Evolutionary conservation across 2,888 invertebrate genomes (phyloP).

Genomic region (Oscheius sp.): DNA sequence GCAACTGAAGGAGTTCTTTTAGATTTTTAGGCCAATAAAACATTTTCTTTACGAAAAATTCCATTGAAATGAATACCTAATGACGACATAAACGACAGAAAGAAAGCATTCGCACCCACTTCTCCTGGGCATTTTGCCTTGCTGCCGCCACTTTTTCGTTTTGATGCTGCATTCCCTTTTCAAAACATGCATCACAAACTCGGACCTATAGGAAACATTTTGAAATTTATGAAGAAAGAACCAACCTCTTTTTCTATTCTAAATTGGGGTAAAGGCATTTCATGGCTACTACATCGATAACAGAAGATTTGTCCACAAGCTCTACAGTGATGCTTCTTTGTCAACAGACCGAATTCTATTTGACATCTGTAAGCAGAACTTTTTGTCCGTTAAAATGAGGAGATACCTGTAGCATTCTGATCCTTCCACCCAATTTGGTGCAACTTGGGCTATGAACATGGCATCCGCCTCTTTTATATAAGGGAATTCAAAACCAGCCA

Average conservation of each 20-base stretch:
- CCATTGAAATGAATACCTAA: too few relatives aligned
- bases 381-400: neutral
- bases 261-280: slow-evolving; percentile 90
- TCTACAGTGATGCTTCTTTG: slow-evolving; percentile 87
- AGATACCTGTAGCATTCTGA: slow-evolving; percentile 86
- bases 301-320: slow-evolving; percentile 99
- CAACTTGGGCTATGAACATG: slow-evolving; percentile 94
- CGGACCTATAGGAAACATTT: slow-evolving; percentile 76
- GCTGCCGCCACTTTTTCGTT: neutral
- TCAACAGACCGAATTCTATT: slow-evolving; percentile 62
- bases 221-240: neutral
- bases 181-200: slow-evolving; percentile 94
- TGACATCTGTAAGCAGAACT: slow-evolving; percentile 55
- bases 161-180: slow-evolving; percentile 72
- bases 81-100: too few relatives aligned
- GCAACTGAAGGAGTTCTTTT: too few relatives aligned
- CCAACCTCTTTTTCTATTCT: slow-evolving; percentile 94
- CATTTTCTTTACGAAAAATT: too few relatives aligned
- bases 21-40: too few relatives aligned
- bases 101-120: too few relatives aligned
- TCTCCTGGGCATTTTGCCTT: neutral
- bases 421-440: slow-evolving; percentile 97
- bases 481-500: slow-evolving; percentile 78
- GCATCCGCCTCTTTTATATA: slow-evolving; percentile 84
- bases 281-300: slow-evolving; percentile 86